These are phyloP conservation scores for Oxycera nigricornis DNA, from an alignment of 2,888 invertebrate genomes.

Conservation along the genomic window DNA sequence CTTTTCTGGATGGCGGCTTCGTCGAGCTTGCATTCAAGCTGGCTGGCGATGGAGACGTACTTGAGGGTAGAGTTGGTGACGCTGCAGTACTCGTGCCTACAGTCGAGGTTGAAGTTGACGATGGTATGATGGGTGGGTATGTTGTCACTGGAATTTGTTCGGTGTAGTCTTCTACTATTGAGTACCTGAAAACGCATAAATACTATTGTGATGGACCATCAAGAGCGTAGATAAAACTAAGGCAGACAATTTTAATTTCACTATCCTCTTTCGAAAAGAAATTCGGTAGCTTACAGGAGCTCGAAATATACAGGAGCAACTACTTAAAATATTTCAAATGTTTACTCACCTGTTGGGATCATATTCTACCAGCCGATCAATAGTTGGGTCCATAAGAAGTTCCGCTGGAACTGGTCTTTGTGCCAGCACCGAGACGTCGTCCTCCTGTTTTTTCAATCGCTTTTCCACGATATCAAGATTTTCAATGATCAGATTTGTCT, in stretches of 20 bases:
- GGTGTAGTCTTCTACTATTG: constrained; percentile 58
- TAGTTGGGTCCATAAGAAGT: constrained; percentile 76
- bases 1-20: constrained; percentile 69
- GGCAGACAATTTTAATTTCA: neutral
- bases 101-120: constrained; percentile 50
- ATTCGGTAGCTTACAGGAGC: too few relatives aligned
- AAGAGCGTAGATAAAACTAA: neutral
- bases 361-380: constrained; percentile 80
- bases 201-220: too few relatives aligned
- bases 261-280: too few relatives aligned
- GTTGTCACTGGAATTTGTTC: constrained; percentile 58
- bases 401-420: constrained; percentile 80
- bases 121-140: constrained; percentile 51
- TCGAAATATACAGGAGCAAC: too few relatives aligned
- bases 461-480: constrained; percentile 87
- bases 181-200: constrained; percentile 53
- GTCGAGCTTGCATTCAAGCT: constrained; percentile 53
- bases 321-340: neutral
- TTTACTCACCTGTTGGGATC: constrained; percentile 72
- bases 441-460: constrained; percentile 82
- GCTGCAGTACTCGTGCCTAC: constrained; percentile 49
- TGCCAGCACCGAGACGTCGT: constrained; percentile 79
- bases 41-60: constrained; percentile 48
- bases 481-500: constrained; percentile 86
- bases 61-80: constrained; percentile 51